These are phyloP conservation scores for Littorina saxatilis DNA, from an alignment of 1,140 invertebrate genomes.

Conservation along the genomic window DNA sequence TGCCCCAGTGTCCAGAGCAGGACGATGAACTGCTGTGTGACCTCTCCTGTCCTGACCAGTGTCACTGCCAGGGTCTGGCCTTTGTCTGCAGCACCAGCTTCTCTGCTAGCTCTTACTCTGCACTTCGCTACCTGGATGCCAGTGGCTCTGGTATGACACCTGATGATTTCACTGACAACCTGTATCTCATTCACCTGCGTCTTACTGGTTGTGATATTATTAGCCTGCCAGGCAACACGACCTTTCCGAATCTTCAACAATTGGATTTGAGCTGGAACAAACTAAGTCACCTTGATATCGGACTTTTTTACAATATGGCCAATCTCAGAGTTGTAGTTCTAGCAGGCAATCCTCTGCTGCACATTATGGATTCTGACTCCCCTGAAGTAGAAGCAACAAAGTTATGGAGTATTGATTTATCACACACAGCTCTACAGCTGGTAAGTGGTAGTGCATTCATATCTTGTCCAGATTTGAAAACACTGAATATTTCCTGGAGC, in stretches of 20 bases:
- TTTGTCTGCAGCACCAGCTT: background rate
- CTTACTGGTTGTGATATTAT: background rate
- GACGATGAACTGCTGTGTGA: conserved; percentile 25
- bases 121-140: conserved; percentile 20
- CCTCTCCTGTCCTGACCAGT: conserved; percentile 3
- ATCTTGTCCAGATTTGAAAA: background rate
- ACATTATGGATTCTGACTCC: background rate
- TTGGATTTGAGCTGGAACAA: background rate
- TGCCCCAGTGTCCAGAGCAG: conserved; percentile 24
- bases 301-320: background rate
- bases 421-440: background rate
- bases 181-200: background rate
- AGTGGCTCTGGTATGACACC: background rate
- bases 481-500: background rate
- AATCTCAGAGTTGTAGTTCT: background rate
- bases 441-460: background rate
- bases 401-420: background rate
- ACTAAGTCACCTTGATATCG: background rate
- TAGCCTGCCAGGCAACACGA: too few species aligned
- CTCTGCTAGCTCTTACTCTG: background rate
- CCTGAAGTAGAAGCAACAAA: too few species aligned
- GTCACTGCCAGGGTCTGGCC: conserved; percentile 32
- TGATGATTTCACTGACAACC: background rate
- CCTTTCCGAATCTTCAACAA: background rate
- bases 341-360: too few species aligned